phyloP scores from a whole-genome alignment of 1,140 invertebrate species.

The Trachymyrmex septentrionalis region DNA sequence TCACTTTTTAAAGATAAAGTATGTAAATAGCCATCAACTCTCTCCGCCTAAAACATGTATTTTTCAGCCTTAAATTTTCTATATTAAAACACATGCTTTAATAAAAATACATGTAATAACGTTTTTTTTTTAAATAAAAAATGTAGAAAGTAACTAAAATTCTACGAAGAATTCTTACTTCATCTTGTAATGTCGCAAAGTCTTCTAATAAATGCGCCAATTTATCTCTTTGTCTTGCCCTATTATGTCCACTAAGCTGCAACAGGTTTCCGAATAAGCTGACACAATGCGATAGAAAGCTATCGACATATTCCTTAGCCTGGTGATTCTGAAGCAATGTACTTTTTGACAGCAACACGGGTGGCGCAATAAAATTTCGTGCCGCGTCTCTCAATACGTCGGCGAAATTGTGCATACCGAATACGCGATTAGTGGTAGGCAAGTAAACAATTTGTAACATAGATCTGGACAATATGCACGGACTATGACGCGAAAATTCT shows the following conservation, averaged over 20 bases:
- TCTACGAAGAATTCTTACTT: slow-evolving; percentile 87
- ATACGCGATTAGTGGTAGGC: slow-evolving; percentile 86
- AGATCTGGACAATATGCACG: slow-evolving; percentile 97
- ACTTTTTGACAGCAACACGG: slow-evolving; percentile 91
- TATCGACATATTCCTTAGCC: slow-evolving; percentile 95
- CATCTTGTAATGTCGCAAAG: slow-evolving; percentile 96
- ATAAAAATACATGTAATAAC: neutral
- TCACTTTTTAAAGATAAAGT: slow-evolving; percentile 90
- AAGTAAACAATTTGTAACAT: slow-evolving; percentile 95
- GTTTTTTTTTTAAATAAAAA: neutral
- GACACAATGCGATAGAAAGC: slow-evolving; percentile 95
- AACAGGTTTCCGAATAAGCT: slow-evolving; percentile 94
- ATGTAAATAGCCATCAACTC: slow-evolving; percentile 95
- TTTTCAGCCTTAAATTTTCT: neutral
- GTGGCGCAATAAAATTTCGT: slow-evolving; percentile 95
- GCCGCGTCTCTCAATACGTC: slow-evolving; percentile 95
- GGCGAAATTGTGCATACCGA: slow-evolving; percentile 88
- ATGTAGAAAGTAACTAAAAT: slow-evolving; percentile 6
- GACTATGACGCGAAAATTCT: slow-evolving; percentile 94
- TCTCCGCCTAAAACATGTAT: slow-evolving; percentile 91
- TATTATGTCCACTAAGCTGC: slow-evolving; percentile 97
- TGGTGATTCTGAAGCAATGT: slow-evolving; percentile 89
- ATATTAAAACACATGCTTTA: slow-evolving; percentile 20
- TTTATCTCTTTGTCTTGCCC: slow-evolving; percentile 97
- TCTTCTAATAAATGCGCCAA: slow-evolving; percentile 96